phyloP scores from a whole-genome alignment of 2,113 vertebrate species.

The Rhinoptilus africanus region DNA sequence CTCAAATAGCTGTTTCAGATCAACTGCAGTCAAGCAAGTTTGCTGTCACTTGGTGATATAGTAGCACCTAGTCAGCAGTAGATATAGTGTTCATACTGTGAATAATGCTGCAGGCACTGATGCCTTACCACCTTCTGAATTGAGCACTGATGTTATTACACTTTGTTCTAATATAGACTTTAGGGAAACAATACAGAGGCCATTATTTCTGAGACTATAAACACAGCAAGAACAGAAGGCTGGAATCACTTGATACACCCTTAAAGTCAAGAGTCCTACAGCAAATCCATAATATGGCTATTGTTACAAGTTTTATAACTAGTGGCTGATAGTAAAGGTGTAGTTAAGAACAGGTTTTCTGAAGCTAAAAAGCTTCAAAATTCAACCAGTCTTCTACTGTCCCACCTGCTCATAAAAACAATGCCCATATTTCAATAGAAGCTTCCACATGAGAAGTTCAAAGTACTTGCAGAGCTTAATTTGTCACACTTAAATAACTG shows the following conservation, averaged over 20 bases:
- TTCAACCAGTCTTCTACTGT: background rate
- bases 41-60: conserved; percentile 40
- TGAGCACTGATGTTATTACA: conserved; percentile 31
- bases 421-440: background rate
- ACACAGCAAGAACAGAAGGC: background rate
- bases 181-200: conserved; percentile 10
- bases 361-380: background rate
- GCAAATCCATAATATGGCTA: background rate
- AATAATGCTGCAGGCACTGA: conserved; percentile 33
- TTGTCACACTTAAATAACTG: conserved; percentile 1
- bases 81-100: conserved; percentile 2
- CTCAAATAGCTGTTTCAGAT: conserved; percentile 1
- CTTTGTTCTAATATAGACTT: conserved; percentile 50
- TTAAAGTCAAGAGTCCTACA: background rate
- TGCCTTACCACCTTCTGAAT: conserved; percentile 15
- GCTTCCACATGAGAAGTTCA: background rate
- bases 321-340: background rate
- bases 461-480: background rate
- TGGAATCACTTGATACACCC: background rate
- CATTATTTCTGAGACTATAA: conserved; percentile 36
- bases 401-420: background rate
- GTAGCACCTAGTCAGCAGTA: conserved; percentile 1
- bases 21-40: background rate
- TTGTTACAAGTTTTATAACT: conserved; percentile 1
- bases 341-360: background rate